Conservation (phyloP, 2,113 vertebrate genomes). For the Thunnus maccoyii region DNA sequence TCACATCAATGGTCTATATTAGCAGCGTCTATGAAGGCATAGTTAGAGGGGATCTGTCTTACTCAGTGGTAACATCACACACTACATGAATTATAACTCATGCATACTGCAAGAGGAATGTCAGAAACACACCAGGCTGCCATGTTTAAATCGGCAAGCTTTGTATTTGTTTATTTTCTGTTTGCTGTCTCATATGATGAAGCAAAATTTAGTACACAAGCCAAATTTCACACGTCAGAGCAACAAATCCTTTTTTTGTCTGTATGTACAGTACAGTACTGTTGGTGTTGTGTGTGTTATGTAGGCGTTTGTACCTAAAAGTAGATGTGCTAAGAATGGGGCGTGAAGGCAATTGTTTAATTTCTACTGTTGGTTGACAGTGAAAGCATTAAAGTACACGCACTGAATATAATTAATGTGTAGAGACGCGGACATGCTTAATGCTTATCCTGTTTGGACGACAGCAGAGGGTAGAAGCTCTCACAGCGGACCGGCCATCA, state of each 20-base stretch:
- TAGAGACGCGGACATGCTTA: conserved; percentile 28
- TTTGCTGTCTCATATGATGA: conserved; percentile 9
- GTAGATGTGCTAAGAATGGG: conserved; percentile 30
- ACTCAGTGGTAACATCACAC: not conserved
- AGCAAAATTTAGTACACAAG: not conserved
- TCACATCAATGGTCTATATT: not conserved
- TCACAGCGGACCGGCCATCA: conserved; percentile 69
- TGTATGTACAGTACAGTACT: conserved; percentile 34
- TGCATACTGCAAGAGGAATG: conserved; percentile 7
- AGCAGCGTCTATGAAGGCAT: too few relatives aligned
- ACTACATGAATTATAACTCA: not conserved
- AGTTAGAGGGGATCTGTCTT: not conserved
- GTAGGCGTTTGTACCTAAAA: conserved; percentile 61
- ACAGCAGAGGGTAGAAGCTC: conserved; percentile 58
- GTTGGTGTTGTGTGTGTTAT: conserved; percentile 24
- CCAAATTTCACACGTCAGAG: conserved; percentile 34
- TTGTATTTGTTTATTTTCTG: conserved; percentile 35
- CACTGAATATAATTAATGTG: conserved; percentile 2
- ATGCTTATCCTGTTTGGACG: conserved; percentile 30
- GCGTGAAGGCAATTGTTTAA: conserved; percentile 31
- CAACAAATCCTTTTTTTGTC: conserved; percentile 25
- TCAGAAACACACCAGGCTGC: not conserved
- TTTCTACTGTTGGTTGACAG: conserved; percentile 27
- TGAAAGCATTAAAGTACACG: conserved; percentile 20
- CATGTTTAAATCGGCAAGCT: conserved; percentile 26